Base-by-base conservation (phyloP, 2,113 vertebrate genomes). In the Aspidoscelis tigris region DNA sequence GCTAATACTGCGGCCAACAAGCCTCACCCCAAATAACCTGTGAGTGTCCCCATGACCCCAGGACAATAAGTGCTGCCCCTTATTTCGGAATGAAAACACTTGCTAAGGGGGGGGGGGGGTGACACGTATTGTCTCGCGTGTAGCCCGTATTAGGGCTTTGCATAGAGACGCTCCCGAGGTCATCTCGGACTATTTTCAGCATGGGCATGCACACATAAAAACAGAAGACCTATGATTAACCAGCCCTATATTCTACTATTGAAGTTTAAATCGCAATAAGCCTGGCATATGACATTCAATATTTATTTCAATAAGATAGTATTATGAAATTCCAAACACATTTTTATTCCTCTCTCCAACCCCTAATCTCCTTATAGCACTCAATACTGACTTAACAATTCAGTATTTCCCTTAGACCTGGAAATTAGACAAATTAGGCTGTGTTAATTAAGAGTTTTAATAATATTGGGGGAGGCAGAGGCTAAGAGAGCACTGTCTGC, bases 301-400 rank as follows among this genome's bases (percentile, higher is more conserved):
- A 82, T 87, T 91, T n/a, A 71, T 9, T 85, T 89, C 86, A 84
- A 84, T 75, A 88, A 78, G 20, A 33, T 44, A 64, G 89, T 87
- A 82, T 89, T 84, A 89, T 89, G 86, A 86, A 68, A 44, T 89
- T 93, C 90, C 77, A 24, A 85, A 24, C 83, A 68, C 7, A 83
- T 84, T 89, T 90, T 89, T 83, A n/a, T 83, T n/a, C 0, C 66
- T 8, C 84, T 44, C 73, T 83, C 65, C 76, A 84, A 89, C 58
- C 26, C 75, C 26, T 86, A 76, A 76, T 22, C 41, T 86, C 72
- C n/a, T n/a, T 84, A 7, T 26, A 80, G 64, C 8, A 16, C 4
- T 82, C 79, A 69, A 5, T 26, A 43, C 10, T 73, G 44, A 78
- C 82, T 80, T 33, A 88, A 75, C 0, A 0, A 22, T 87, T 89